These are phyloP conservation scores for Bombycilla garrulus DNA, from an alignment of 2,113 vertebrate genomes.

Conservation along the genomic window DNA sequence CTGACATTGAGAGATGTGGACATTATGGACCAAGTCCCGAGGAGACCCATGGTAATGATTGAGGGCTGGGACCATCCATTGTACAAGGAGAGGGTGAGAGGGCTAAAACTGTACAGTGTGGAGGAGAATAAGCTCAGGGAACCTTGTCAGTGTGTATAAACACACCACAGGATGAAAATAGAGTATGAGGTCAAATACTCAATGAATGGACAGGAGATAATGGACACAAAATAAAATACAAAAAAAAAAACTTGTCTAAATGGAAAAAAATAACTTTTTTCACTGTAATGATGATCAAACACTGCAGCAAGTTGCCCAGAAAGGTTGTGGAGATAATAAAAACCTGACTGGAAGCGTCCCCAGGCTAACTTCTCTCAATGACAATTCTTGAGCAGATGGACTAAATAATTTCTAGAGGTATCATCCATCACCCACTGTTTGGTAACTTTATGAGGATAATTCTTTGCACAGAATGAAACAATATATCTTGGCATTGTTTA, in stretches of 20 bases:
- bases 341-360: fast-evolving
- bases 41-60: neutral
- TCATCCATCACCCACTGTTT: neutral
- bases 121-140: neutral
- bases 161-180: neutral
- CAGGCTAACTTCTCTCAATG: neutral
- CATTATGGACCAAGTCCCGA: neutral
- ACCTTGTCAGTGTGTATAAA: neutral
- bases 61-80: neutral
- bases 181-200: neutral
- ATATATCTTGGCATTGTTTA: neutral
- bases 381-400: neutral
- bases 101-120: neutral
- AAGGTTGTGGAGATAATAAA: neutral
- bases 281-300: neutral
- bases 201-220: neutral
- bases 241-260: neutral
- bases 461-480: neutral
- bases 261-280: neutral
- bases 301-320: neutral
- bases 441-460: neutral
- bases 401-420: neutral
- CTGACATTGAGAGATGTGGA: neutral
- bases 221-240: neutral
- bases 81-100: neutral